Evolutionary conservation across 2,888 invertebrate genomes (phyloP).

Genomic region (Macrophya annulata): DNA sequence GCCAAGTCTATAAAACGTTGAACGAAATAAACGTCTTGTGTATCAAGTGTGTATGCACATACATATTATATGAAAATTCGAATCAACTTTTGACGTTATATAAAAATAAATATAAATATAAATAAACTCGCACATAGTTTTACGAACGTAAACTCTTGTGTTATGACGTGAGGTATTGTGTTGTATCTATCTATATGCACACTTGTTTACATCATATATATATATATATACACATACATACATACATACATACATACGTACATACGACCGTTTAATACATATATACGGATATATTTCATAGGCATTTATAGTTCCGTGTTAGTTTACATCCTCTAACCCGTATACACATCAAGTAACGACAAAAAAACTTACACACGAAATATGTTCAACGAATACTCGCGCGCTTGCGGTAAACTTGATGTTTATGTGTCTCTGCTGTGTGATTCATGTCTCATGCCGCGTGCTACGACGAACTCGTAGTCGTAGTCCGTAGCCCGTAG

Average conservation of each 20-base stretch:
- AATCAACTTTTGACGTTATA: slow-evolving; percentile 27
- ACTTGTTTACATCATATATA: not conserved
- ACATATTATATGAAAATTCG: not conserved
- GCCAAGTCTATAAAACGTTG: slow-evolving; percentile 39
- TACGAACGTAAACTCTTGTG: not conserved
- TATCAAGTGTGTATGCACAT: not conserved
- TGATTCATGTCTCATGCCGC: slow-evolving; percentile 61
- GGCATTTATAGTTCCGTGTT: slow-evolving; percentile 32
- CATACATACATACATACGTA: too few species aligned
- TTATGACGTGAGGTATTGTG: not conserved
- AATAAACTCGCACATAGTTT: slow-evolving; percentile 33
- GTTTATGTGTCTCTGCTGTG: slow-evolving; percentile 63
- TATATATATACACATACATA: too few species aligned
- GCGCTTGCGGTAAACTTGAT: slow-evolving; percentile 56
- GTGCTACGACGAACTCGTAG: not conserved
- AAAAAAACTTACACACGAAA: not conserved
- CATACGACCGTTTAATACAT: too few species aligned
- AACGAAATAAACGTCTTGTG: slow-evolving; percentile 7
- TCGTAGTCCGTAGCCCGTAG: too few species aligned
- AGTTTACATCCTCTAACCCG: not conserved
- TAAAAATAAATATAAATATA: slow-evolving; percentile 4
- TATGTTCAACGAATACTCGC: not conserved
- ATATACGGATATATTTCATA: not conserved
- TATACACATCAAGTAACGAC: not conserved
- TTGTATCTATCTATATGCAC: not conserved